Conservation (phyloP, 2,888 invertebrate genomes). For the Macrosiphum euphorbiae region DNA sequence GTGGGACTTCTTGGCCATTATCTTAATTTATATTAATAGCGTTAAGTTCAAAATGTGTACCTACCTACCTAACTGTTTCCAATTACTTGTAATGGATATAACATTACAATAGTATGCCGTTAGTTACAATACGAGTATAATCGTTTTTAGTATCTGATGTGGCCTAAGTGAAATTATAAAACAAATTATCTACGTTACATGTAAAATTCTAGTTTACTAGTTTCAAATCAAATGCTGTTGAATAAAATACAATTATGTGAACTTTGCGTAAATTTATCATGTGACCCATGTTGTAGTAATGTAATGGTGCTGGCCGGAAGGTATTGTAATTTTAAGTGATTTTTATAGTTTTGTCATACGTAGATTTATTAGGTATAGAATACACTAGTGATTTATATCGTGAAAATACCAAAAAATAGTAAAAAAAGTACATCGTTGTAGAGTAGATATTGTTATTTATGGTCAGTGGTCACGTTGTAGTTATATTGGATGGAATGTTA, state of each 20-base stretch:
- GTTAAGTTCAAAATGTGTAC: neutral
- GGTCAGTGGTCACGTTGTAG: neutral
- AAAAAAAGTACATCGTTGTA: neutral
- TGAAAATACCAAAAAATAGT: neutral
- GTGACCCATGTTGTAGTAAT: neutral
- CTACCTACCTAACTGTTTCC: neutral
- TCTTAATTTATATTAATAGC: neutral
- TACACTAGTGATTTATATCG: neutral
- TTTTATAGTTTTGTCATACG: neutral
- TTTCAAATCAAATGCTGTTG: neutral
- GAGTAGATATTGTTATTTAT: neutral
- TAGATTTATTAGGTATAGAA: neutral
- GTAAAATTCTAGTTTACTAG: neutral
- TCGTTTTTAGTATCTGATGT: neutral
- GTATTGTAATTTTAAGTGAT: neutral
- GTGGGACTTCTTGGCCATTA: neutral
- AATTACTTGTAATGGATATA: neutral
- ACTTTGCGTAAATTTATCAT: neutral
- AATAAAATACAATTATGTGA: neutral
- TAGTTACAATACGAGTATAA: neutral
- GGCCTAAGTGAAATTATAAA: neutral
- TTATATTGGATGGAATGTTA: neutral
- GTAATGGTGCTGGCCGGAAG: neutral
- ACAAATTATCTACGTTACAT: neutral
- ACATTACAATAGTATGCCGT: neutral